Evolutionary conservation across 2,113 vertebrate genomes (phyloP).

Genomic region (Heteronetta atricapilla): DNA sequence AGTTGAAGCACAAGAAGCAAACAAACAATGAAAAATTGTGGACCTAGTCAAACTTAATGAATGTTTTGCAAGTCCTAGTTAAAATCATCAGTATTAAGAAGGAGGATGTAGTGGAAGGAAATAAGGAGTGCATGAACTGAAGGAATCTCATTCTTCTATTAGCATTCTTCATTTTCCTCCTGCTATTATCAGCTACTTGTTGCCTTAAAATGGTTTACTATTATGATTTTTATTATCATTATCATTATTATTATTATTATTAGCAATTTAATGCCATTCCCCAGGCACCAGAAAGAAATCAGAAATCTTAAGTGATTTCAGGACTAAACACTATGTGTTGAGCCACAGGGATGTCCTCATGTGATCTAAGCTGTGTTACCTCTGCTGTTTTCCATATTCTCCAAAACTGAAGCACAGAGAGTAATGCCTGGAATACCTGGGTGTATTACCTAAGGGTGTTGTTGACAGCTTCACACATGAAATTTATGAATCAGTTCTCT

Average conservation of each 20-base stretch:
- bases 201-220: neutral
- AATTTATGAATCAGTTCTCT: fast-evolving
- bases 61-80: neutral
- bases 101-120: neutral
- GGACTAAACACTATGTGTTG: neutral
- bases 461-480: neutral
- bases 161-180: neutral
- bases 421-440: fast-evolving
- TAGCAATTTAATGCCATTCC: neutral
- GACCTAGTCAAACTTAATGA: neutral
- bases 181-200: fast-evolving
- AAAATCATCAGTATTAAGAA: neutral
- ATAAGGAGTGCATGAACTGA: neutral
- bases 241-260: too few relatives aligned
- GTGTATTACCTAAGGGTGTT: neutral
- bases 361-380: neutral
- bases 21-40: neutral
- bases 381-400: neutral
- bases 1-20: neutral
- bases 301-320: neutral
- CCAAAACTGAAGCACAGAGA: neutral
- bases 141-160: neutral
- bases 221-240: too few relatives aligned
- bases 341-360: neutral
- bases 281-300: neutral